phyloP scores from a whole-genome alignment of 2,797 vertebrate genomes.

The Phrynocephalus forsythii region DNA sequence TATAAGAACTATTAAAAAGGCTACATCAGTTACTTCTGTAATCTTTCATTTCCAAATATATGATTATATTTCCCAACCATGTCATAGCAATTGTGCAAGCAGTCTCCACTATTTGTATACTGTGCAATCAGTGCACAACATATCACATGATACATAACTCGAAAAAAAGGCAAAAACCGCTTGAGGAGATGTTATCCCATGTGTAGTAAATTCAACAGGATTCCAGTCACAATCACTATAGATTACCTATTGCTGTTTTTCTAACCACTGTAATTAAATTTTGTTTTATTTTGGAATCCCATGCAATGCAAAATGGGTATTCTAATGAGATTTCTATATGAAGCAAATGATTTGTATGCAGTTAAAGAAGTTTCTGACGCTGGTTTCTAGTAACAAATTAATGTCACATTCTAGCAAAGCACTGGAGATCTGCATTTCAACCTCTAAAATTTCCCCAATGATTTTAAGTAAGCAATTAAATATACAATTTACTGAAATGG shows the following conservation, averaged over 20 bases:
- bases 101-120: too few species aligned
- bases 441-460: slow-evolving; percentile 83
- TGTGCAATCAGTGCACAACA: too few species aligned
- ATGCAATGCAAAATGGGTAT: slow-evolving; percentile 70
- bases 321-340: slow-evolving; percentile 67
- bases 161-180: too few species aligned
- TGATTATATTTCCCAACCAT: neutral
- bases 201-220: too few species aligned
- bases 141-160: too few species aligned
- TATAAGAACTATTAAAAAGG: neutral
- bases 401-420: slow-evolving; percentile 77
- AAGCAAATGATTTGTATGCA: slow-evolving; percentile 70
- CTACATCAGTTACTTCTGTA: neutral
- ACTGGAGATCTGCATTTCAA: slow-evolving; percentile 79
- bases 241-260: slow-evolving; percentile 50
- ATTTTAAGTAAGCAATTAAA: slow-evolving; percentile 84
- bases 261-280: slow-evolving; percentile 70
- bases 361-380: slow-evolving; percentile 71
- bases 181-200: too few species aligned
- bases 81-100: too few species aligned
- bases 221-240: slow-evolving; percentile 20
- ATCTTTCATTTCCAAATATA: slow-evolving; percentile 43
- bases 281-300: slow-evolving; percentile 67
- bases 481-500: slow-evolving; percentile 79
- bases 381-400: slow-evolving; percentile 77